phyloP scores from a whole-genome alignment of 2,888 invertebrate species.

The Xylophagus ater region DNA sequence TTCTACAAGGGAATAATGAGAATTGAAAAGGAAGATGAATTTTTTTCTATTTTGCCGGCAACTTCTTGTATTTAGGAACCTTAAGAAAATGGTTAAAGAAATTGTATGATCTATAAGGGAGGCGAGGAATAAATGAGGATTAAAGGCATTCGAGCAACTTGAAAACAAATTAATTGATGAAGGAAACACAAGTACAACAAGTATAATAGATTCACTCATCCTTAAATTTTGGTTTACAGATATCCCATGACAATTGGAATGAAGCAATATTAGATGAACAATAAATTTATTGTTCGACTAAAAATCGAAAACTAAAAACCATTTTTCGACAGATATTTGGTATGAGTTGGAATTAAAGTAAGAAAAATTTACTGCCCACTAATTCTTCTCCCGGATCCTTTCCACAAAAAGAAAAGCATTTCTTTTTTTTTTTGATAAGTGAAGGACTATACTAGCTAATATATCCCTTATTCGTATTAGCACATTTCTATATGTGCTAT shows the following conservation, averaged over 20 bases:
- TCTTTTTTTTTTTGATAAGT: too few relatives aligned
- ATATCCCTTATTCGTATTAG: too few relatives aligned
- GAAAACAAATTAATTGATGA: slow-evolving; percentile 24
- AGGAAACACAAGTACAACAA: slow-evolving; percentile 20
- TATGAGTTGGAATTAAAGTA: too few relatives aligned
- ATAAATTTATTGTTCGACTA: slow-evolving; percentile 20
- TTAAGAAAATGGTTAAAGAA: slow-evolving; percentile 9
- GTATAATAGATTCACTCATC: slow-evolving; percentile 5
- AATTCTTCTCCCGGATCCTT: too few relatives aligned
- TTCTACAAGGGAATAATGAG: too few relatives aligned
- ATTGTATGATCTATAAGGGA: too few relatives aligned
- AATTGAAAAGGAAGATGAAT: too few relatives aligned
- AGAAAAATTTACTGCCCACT: too few relatives aligned
- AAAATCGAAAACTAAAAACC: slow-evolving; percentile 13
- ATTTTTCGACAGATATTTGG: not conserved
- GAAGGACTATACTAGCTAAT: too few relatives aligned
- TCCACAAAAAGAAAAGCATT: too few relatives aligned
- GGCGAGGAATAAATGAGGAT: slow-evolving; percentile 20
- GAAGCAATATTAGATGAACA: slow-evolving; percentile 15
- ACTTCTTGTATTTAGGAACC: slow-evolving; percentile 8
- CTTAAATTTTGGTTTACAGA: slow-evolving; percentile 15
- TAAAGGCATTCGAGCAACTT: slow-evolving; percentile 22
- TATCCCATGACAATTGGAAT: slow-evolving; percentile 17
- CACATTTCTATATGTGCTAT: too few relatives aligned
- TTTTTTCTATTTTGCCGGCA: too few relatives aligned